Percentiles rank a stretch among this genome's conserved stretches.
phyloP scores from a whole-genome alignment of 1,140 invertebrate genomes.

The Ceratitis capitata region DNA sequence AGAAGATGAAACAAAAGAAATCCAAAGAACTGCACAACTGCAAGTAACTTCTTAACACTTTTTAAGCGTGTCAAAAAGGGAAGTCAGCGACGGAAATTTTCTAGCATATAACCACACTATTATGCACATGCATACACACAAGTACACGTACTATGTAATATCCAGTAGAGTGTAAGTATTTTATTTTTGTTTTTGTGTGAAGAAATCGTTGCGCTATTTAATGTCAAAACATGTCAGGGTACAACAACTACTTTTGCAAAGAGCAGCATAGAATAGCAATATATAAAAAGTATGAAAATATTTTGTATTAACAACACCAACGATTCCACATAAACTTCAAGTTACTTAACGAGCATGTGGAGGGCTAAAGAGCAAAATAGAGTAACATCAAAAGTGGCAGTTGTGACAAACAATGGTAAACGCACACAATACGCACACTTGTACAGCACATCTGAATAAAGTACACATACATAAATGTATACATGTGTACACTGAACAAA shows the following conservation, averaged over 20 bases:
- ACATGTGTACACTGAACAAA: neutral
- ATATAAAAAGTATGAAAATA: neutral
- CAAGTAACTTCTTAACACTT: constrained; percentile 1
- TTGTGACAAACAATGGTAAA: neutral
- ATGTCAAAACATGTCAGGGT: constrained; percentile 27
- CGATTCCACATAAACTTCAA: neutral
- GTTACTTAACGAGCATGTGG: neutral
- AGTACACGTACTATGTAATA: neutral
- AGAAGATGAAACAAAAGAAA: neutral
- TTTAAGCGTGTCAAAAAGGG: constrained; percentile 3
- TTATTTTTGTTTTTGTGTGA: neutral
- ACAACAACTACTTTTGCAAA: neutral
- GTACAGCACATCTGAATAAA: neutral
- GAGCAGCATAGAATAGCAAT: neutral
- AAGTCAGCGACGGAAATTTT: constrained; percentile 18
- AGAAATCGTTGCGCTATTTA: constrained; percentile 24
- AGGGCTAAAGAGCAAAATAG: constrained; percentile 31
- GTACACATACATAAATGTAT: no score
- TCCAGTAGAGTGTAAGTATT: neutral
- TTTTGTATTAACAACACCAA: neutral
- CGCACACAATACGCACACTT: neutral
- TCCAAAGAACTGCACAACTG: no score
- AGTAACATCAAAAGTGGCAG: constrained; percentile 33
- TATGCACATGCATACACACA: neutral
- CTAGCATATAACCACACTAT: neutral